phyloP scores from a whole-genome alignment of 2,888 invertebrate species.

The Eumacrocentrus americanus region DNA sequence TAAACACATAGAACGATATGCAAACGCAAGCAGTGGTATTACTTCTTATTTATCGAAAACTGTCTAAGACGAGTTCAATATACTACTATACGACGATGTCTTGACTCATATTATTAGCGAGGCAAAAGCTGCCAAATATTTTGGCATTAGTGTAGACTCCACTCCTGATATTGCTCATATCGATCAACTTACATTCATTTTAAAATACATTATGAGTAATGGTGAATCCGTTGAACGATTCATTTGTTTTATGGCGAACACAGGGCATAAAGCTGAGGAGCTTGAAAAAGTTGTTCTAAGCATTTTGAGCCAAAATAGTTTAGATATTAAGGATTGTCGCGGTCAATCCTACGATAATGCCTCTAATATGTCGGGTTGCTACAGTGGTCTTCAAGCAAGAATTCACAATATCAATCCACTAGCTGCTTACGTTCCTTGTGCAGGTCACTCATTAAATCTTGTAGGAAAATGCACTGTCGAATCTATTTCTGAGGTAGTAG shows the following conservation, averaged over 20 bases:
- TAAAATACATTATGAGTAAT: slow-evolving; percentile 41
- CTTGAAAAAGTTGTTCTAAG: slow-evolving; percentile 31
- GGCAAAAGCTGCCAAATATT: slow-evolving; percentile 34
- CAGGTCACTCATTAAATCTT: slow-evolving; percentile 45
- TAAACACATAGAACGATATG: slow-evolving; percentile 42
- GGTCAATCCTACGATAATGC: slow-evolving; percentile 46
- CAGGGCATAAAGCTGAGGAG: slow-evolving; percentile 36
- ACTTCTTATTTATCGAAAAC: slow-evolving; percentile 45
- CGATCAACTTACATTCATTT: slow-evolving; percentile 41
- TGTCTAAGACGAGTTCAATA: slow-evolving; percentile 48
- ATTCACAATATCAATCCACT: slow-evolving; percentile 41
- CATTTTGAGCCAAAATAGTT: slow-evolving; percentile 26
- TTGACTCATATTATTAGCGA: slow-evolving; percentile 36
- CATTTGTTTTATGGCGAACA: slow-evolving; percentile 36
- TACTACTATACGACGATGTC: slow-evolving; percentile 42
- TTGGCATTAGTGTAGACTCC: slow-evolving; percentile 42
- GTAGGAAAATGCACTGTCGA: slow-evolving; percentile 36
- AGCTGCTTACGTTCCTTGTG: slow-evolving; percentile 41
- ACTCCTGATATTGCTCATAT: slow-evolving; percentile 35
- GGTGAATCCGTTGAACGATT: slow-evolving; percentile 42
- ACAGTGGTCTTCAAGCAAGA: slow-evolving; percentile 41
- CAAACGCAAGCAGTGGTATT: slow-evolving; percentile 43
- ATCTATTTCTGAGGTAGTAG: slow-evolving; percentile 39
- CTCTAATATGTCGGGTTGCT: slow-evolving; percentile 41
- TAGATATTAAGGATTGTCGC: slow-evolving; percentile 41